Conservation (phyloP, 2,888 invertebrate genomes). For the Acleris holmiana region DNA sequence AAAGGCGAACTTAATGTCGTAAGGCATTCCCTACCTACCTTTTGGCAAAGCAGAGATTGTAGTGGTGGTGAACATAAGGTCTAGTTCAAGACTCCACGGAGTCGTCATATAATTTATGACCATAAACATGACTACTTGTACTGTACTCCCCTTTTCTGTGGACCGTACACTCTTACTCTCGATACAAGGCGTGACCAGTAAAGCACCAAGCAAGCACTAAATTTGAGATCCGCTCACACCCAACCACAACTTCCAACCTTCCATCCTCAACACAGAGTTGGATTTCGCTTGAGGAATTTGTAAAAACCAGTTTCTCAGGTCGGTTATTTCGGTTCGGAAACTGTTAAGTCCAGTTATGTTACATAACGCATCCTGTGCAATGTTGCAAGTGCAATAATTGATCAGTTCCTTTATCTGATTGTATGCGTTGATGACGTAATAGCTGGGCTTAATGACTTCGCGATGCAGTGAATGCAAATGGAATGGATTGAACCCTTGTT, state of each 20-base stretch:
- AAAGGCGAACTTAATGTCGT: too few relatives aligned
- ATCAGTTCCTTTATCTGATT: conserved; percentile 17
- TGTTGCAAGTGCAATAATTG: conserved; percentile 15
- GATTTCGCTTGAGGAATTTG: neutral
- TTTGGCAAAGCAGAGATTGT: too few relatives aligned
- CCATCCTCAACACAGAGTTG: neutral
- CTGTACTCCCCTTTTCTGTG: neutral
- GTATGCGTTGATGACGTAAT: conserved; percentile 1
- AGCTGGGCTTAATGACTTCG: too few relatives aligned
- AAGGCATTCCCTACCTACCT: too few relatives aligned
- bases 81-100: too few relatives aligned
- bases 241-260: conserved; percentile 1
- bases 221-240: conserved; percentile 6
- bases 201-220: conserved; percentile 26
- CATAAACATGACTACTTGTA: neutral
- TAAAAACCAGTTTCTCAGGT: conserved; percentile 20
- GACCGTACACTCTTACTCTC: conserved; percentile 29
- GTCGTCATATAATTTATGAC: too few relatives aligned
- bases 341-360: conserved; percentile 4
- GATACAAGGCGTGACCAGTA: conserved; percentile 25
- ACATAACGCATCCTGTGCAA: conserved; percentile 10
- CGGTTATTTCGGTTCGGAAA: conserved; percentile 11
- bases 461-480: too few relatives aligned
- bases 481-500: too few relatives aligned
- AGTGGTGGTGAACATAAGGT: too few relatives aligned